Base-by-base conservation (phyloP, 2,113 vertebrate species). In the Puntigrus tetrazona region DNA sequence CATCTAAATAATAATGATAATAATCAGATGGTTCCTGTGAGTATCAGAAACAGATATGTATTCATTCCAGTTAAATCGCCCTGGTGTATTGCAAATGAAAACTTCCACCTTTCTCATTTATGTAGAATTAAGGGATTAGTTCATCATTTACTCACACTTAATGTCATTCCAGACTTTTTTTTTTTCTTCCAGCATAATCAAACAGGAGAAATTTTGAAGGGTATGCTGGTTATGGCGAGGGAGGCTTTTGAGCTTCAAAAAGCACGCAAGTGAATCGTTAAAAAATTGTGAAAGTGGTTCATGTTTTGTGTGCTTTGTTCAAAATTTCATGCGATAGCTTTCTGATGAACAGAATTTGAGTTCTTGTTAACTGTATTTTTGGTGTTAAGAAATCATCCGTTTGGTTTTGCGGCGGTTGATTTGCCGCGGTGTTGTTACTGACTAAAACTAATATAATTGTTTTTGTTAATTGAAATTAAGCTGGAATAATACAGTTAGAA, bases 11-110 rank as follows among this genome's bases (percentile, higher is more conserved):
- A 90, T 87, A 90, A 89, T 82, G 85, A 83, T 16, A 84, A 78
- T 88, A 89, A 92, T 92, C 90, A 83, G 84, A 88, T 55, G 67
- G 70, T 81, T 59, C 74, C 45, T 72, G 89, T 87, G 88, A 91
- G 75, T 74, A 89, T 88, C 84, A 87, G 74, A 87, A 82, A 82
- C 5, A 61, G 81, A 82, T 85, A 85, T 45, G 22, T 82, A 82
- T 75, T 38, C 29, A 57, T 36, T 52, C 87, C 69, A 69, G 43
- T 57, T 74, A 63, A 76, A 85, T 83, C 20, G 34, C 10, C 34
- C 57, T 47, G 55, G 75, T 61, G 59, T 25, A 27, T 73, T 63
- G 29, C 0, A 86, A 89, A 91, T 89, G 57, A 86, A 86, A 90
- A 86, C 80, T 85, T 84, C 73, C 85, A 85, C 70, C 36, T 14